Percentiles rank a stretch among this genome's conserved stretches.
phyloP scores from a whole-genome alignment of 37 sponge, comb jelly and placozoan genomes.

The Theonella swinhoei region DNA sequence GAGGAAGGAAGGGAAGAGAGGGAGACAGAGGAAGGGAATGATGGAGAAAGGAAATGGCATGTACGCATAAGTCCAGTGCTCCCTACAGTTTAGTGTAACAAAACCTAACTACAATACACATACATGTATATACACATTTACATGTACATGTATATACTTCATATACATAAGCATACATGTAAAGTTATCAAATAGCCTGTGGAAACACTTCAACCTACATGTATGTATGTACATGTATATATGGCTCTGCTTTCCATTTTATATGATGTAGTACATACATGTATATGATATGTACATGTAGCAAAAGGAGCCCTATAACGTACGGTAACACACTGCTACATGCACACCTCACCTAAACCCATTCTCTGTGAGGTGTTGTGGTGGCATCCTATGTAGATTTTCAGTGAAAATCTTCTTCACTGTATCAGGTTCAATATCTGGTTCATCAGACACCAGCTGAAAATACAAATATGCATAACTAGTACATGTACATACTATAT shows the following conservation, averaged over 20 bases:
- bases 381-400: constrained; percentile 77
- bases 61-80: no score
- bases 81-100: no score
- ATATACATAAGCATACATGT: neutral
- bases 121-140: neutral
- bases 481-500: constrained; percentile 19
- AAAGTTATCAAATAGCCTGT: no score
- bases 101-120: neutral
- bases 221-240: no score
- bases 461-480: neutral
- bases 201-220: no score
- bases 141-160: no score
- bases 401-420: constrained; percentile 77
- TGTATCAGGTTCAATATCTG: constrained; percentile 87
- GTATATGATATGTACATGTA: neutral
- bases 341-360: constrained; percentile 67
- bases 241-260: neutral
- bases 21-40: no score
- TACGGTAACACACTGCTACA: neutral
- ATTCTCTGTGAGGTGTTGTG: constrained; percentile 78
- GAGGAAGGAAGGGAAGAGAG: no score
- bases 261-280: neutral
- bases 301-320: no score
- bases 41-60: no score
- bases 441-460: constrained; percentile 85